phyloP scores from a whole-genome alignment of 2,797 vertebrate genomes.

The Vultur gryphus region DNA sequence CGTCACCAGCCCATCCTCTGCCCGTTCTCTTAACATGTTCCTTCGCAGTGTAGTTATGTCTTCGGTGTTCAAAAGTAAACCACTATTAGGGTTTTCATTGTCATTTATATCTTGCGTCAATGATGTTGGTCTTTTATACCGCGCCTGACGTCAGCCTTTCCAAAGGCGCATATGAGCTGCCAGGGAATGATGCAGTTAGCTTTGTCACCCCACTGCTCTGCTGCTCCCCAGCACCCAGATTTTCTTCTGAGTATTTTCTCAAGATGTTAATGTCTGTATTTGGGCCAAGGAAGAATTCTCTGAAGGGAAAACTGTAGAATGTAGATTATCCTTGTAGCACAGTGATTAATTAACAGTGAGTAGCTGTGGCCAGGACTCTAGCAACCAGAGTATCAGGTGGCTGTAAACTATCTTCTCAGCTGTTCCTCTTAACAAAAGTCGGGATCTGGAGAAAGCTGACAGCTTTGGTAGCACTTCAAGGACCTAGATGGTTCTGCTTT shows the following conservation, averaged over 20 bases:
- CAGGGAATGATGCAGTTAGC: neutral
- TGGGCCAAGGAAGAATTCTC: neutral
- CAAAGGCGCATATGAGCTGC: neutral
- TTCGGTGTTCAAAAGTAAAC: neutral
- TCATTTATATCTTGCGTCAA: neutral
- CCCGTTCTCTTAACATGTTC: neutral
- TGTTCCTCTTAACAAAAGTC: neutral
- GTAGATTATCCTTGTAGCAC: neutral
- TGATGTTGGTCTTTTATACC: neutral
- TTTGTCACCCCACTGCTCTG: neutral
- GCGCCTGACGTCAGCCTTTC: neutral
- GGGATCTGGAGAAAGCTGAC: neutral
- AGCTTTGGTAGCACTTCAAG: neutral
- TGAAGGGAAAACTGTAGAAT: neutral
- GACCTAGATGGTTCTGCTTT: neutral
- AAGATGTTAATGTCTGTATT: neutral
- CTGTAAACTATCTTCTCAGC: constrained; percentile 3
- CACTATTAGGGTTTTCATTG: neutral
- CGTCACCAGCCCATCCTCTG: neutral
- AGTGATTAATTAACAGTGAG: constrained; percentile 29
- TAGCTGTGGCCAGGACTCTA: neutral
- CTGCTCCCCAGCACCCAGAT: neutral
- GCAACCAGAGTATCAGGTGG: neutral
- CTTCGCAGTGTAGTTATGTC: neutral
- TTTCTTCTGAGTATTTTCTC: neutral